Conservation (phyloP, 2,113 vertebrate species). For the Leptocoma aspasia region DNA sequence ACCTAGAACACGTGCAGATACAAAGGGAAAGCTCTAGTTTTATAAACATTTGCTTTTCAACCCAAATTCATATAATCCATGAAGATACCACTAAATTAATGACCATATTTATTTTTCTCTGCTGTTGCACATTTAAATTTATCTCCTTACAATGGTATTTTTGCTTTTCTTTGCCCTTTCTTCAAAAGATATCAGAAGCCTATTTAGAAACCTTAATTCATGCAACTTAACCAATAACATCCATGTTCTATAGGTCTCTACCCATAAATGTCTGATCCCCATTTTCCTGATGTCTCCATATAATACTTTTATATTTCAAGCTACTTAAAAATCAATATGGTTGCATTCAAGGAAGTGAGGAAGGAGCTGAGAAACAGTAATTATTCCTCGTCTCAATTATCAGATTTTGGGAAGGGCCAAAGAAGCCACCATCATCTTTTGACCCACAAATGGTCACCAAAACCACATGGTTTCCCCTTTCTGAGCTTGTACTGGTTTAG, state of each 20-base stretch:
- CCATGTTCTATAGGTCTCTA: not conserved
- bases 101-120: not conserved
- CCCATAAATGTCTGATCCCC: not conserved
- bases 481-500: not conserved
- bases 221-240: not conserved
- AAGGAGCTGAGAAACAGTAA: not conserved
- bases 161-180: not conserved
- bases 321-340: not conserved
- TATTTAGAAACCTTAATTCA: not conserved
- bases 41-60: not conserved
- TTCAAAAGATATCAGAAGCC: not conserved
- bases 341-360: not conserved
- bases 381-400: not conserved
- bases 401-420: not conserved
- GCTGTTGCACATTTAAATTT: not conserved
- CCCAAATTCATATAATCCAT: not conserved
- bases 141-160: not conserved
- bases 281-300: not conserved
- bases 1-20: not conserved
- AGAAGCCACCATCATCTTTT: not conserved
- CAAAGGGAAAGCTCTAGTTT: not conserved
- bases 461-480: not conserved
- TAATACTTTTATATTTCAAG: not conserved
- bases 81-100: not conserved
- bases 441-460: not conserved